phyloP scores from a whole-genome alignment of 2,888 invertebrate genomes.

The Allolobophora icterica region DNA sequence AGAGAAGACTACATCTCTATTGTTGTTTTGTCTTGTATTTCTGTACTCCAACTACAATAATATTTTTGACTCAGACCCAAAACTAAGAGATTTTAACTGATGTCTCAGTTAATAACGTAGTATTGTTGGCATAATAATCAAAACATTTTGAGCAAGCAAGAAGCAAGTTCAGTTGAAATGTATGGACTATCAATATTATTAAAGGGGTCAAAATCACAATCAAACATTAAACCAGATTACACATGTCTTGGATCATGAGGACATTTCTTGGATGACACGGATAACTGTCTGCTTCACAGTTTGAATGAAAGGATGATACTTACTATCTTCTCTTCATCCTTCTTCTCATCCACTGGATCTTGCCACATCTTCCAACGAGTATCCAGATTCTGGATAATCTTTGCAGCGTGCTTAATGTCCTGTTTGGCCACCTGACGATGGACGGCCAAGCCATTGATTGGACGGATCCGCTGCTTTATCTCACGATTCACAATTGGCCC shows the following conservation, averaged over 20 bases:
- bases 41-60: too few relatives aligned
- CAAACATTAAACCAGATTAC: too few relatives aligned
- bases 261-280: background rate
- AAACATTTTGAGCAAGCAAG: too few relatives aligned
- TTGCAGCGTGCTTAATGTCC: slow-evolving; percentile 91
- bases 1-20: too few relatives aligned
- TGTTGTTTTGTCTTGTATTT: too few relatives aligned
- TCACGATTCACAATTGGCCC: slow-evolving; percentile 96
- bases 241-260: too few relatives aligned
- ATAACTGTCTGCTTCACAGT: background rate
- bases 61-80: too few relatives aligned
- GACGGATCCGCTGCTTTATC: slow-evolving; percentile 88
- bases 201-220: too few relatives aligned
- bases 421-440: slow-evolving; percentile 69
- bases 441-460: slow-evolving; percentile 66
- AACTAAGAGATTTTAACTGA: background rate
- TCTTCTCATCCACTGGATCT: slow-evolving; percentile 63
- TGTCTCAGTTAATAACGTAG: too few relatives aligned
- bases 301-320: background rate
- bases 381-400: slow-evolving; percentile 88
- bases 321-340: slow-evolving; percentile 59
- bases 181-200: too few relatives aligned
- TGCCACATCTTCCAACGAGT: slow-evolving; percentile 81
- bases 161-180: too few relatives aligned
- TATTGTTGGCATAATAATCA: too few relatives aligned